Base-by-base conservation (phyloP, 2,888 invertebrate species). In the Tenthredo distinguenda region DNA sequence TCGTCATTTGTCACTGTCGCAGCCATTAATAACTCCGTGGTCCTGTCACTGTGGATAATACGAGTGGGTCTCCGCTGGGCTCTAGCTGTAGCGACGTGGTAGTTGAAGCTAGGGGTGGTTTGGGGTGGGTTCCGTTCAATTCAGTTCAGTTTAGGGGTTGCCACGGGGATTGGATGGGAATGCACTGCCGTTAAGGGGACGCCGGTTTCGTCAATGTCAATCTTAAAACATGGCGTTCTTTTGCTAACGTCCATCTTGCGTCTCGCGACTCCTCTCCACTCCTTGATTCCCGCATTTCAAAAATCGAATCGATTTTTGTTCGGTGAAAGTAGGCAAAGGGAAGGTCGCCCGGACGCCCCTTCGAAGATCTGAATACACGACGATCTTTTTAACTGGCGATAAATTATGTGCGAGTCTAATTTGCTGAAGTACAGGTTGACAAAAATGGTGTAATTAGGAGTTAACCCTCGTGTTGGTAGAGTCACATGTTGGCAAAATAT, bases 21-120 rank as follows among this genome's bases (percentile, higher is more conserved):
- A 89, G 93, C 93, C 93, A 93, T 93, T 93, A 93, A 93, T 93
- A 93, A 93, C 93, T 93, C 91, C 91, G 90, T 92, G 92, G 91
- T 92, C 90, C 93, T 93, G 93, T 93, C 93, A 93, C 93, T 93
- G 93, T 91, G 93, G 93, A 93, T 93, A 93, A 93, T 93, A 93
- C 93, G 93, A 92, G 93, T 92, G 91, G 92, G 93, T 91, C 90
- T 90, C 88, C 88, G 88, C 90, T 89, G 87, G 88, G 88, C 88
- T 87, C 87, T 83, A 71, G 79, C 71, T 76, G 81, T 83, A 83
- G 68, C 68, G 47, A 68, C 68, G 68, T 47, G 81, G 58, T 43
- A 37, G 68, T 83, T 83, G 26, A 34, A 68, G 18, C 83, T 47
- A 68, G 68, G 68, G 68, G 81, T 81, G 81, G 81, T 31, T 77